Percentiles rank a stretch among this genome's conserved stretches.
Evolutionary conservation across 92 coral and sea anemone species (phyloP).

Genomic region (Actinernus sp.): DNA sequence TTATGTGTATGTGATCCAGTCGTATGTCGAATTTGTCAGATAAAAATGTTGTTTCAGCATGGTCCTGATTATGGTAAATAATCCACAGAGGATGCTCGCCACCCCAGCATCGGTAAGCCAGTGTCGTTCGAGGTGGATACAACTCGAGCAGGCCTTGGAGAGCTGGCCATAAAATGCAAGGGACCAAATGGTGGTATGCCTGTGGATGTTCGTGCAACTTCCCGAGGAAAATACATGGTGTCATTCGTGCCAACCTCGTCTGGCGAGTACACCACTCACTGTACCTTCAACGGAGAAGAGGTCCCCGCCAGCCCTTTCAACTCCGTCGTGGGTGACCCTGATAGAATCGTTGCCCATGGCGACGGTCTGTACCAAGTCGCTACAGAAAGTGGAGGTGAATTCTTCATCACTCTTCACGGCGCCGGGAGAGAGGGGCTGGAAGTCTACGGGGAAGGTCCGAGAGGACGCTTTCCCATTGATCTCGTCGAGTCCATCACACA

Average conservation of each 20-base stretch:
- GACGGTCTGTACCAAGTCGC: conserved; percentile 77
- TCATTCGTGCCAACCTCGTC: conserved; percentile 82
- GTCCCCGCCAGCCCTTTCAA: conserved; percentile 89
- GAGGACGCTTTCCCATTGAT: conserved; percentile 87
- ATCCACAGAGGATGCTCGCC: conserved; percentile 65
- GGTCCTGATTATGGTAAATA: too few species aligned
- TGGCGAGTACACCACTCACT: conserved; percentile 81
- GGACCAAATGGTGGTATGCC: conserved; percentile 88
- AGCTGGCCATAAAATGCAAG: conserved; percentile 83
- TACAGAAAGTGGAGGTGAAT: conserved; percentile 73
- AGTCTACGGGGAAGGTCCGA: conserved; percentile 92
- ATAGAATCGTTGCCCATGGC: conserved; percentile 84
- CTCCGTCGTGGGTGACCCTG: conserved; percentile 79
- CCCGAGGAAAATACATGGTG: conserved; percentile 70
- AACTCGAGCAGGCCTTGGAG: conserved; percentile 94
- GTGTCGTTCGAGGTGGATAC: conserved; percentile 92
- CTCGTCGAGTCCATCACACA: conserved; percentile 75
- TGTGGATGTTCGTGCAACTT: conserved; percentile 79
- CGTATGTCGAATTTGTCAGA: too few species aligned
- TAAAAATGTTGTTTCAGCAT: too few species aligned
- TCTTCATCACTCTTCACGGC: conserved; percentile 86
- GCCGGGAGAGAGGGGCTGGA: conserved; percentile 89
- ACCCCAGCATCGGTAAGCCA: conserved; percentile 77
- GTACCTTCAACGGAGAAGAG: conserved; percentile 89
- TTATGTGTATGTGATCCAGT: too few species aligned